Evolutionary conservation across 2,797 vertebrate species (phyloP).

Genomic region (Centroberyx gerrardi): DNA sequence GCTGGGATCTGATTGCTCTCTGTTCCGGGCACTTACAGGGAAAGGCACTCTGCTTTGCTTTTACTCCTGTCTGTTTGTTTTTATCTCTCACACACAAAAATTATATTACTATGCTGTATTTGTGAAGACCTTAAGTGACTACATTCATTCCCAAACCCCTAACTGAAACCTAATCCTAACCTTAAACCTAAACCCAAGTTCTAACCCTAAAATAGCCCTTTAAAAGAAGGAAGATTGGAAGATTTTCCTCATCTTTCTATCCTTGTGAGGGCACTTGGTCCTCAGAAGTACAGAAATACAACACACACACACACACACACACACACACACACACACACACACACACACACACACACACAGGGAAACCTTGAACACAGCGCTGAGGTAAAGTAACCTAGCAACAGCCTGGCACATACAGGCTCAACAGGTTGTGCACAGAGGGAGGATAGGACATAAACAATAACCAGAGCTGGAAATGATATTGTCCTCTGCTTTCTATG

Average conservation of each 20-base stretch:
- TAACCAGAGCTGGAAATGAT: constrained; percentile 57
- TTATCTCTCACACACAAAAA: constrained; percentile 1
- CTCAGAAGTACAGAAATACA: too few species aligned
- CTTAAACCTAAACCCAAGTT: neutral
- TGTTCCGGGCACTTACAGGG: constrained; percentile 15
- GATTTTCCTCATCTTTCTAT: constrained; percentile 4
- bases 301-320: constrained; percentile 8
- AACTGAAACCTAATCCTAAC: neutral
- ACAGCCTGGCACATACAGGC: constrained; percentile 60
- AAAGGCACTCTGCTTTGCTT: constrained; percentile 18
- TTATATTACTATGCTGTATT: neutral
- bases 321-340: constrained; percentile 11
- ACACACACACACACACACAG: constrained; percentile 8
- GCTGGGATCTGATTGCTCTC: constrained; percentile 3
- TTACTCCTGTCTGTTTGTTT: constrained; percentile 12
- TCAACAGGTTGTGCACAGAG: constrained; percentile 71
- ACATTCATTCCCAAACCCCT: constrained; percentile 3
- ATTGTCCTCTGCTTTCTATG: constrained; percentile 37
- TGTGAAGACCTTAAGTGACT: neutral
- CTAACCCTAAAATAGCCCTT: constrained; percentile 3
- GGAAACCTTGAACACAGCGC: constrained; percentile 38
- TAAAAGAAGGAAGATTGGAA: constrained; percentile 14
- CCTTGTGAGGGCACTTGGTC: too few species aligned
- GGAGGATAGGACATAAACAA: constrained; percentile 61
- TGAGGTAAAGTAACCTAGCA: constrained; percentile 80